Evolutionary conservation across 2,888 invertebrate genomes (phyloP).

Genomic region (Scaptomyza flava): DNA sequence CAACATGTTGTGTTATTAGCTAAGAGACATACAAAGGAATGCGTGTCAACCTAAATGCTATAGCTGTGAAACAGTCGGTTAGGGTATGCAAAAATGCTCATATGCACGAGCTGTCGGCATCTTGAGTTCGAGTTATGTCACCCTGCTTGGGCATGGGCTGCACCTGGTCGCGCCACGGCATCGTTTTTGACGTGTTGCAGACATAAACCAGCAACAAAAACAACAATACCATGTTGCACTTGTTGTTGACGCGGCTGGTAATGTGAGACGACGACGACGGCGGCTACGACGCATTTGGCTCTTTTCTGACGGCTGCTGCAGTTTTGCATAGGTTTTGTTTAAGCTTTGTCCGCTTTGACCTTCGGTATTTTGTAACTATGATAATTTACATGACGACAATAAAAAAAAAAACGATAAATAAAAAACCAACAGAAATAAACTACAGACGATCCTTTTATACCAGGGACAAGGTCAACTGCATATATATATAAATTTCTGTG

Average conservation of each 20-base stretch:
- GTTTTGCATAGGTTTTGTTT: conserved; percentile 49
- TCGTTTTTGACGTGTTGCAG: conserved; percentile 56
- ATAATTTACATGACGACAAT: conserved; percentile 49
- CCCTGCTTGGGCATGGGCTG: conserved; percentile 49
- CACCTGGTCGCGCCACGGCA: conserved; percentile 44
- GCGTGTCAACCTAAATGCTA: neutral
- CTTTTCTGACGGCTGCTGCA: conserved; percentile 28
- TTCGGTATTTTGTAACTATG: conserved; percentile 70
- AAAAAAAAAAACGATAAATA: neutral
- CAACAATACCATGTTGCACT: conserved; percentile 58
- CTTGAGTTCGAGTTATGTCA: conserved; percentile 62
- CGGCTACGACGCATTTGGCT: conserved; percentile 2
- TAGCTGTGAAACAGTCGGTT: neutral
- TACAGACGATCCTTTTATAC: conserved; percentile 48
- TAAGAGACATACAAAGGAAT: neutral
- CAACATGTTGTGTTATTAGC: neutral
- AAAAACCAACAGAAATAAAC: conserved; percentile 10
- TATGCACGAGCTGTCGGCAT: conserved; percentile 27
- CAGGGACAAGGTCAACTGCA: conserved; percentile 73
- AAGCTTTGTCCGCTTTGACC: conserved; percentile 47
- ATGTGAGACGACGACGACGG: conserved; percentile 44
- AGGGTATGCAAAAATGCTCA: conserved; percentile 41
- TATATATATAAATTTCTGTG: conserved; percentile 46
- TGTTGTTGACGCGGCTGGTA: conserved; percentile 53
- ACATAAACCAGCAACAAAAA: conserved; percentile 37